Percentiles rank a stretch among this genome's conserved stretches.
Evolutionary conservation across 2,888 invertebrate species (phyloP).

Genomic region (Brachylomia viminalis): DNA sequence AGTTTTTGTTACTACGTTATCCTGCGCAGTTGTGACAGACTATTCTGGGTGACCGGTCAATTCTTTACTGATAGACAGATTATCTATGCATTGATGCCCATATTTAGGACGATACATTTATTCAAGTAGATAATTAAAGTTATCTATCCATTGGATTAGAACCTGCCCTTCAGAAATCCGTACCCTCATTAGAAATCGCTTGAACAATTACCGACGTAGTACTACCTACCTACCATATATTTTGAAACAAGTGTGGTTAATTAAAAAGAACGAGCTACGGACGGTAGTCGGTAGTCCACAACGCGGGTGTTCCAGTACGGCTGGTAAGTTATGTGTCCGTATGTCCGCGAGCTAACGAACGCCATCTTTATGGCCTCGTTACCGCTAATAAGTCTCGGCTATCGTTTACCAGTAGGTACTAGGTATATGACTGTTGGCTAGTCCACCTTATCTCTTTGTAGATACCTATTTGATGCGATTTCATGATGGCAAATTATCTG

Average conservation of each 20-base stretch:
- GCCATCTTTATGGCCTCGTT: constrained; percentile 69
- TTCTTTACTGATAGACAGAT: constrained; percentile 7
- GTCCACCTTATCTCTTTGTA: constrained; percentile 34
- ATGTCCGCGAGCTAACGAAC: constrained; percentile 64
- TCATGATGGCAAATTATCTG: not conserved
- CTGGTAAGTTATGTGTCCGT: constrained; percentile 67
- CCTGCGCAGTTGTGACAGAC: constrained; percentile 49
- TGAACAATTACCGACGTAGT: not conserved
- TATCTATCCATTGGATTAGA: not conserved
- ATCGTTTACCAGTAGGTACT: constrained; percentile 47
- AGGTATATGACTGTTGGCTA: constrained; percentile 32
- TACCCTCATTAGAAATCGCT: constrained; percentile 25
- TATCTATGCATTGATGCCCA: not conserved
- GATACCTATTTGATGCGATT: not conserved
- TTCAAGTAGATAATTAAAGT: not conserved
- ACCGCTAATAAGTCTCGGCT: constrained; percentile 76
- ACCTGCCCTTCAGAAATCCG: not conserved
- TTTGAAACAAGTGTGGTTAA: constrained; percentile 40
- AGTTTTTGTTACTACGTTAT: constrained; percentile 51
- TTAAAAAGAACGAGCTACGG: constrained; percentile 46
- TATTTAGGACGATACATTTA: not conserved
- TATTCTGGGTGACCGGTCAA: constrained; percentile 30
- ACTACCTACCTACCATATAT: not conserved
- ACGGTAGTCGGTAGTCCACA: constrained; percentile 62
- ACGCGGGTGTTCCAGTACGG: constrained; percentile 76